Evolutionary conservation across 1,140 invertebrate genomes (phyloP).

Genomic region (Melanaphis sacchari): DNA sequence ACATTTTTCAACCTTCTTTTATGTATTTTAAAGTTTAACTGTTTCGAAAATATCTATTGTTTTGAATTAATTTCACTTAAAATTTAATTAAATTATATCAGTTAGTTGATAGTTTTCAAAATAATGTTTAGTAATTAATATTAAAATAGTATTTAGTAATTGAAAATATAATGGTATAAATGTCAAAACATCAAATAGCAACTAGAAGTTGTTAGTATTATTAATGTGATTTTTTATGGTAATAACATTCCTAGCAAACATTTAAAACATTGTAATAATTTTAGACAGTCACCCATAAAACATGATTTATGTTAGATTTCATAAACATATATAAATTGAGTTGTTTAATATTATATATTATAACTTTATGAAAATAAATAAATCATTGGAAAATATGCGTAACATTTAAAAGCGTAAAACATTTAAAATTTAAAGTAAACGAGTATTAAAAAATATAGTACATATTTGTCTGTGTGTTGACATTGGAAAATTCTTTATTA

Average conservation of each 20-base stretch:
- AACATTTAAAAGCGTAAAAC: neutral
- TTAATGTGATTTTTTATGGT: neutral
- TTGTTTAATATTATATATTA: slow-evolving; percentile 10
- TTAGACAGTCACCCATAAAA: neutral
- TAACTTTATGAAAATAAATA: neutral
- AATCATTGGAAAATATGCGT: neutral
- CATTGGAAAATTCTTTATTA: neutral
- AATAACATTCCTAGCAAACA: neutral
- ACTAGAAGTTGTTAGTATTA: neutral
- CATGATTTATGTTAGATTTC: slow-evolving; percentile 15
- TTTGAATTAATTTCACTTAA: neutral
- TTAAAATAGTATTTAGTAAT: neutral
- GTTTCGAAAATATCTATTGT: neutral
- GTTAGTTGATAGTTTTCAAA: neutral
- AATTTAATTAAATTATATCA: neutral
- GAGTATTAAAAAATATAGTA: neutral
- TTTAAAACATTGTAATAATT: slow-evolving; percentile 21
- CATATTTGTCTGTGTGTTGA: neutral
- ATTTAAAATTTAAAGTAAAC: neutral
- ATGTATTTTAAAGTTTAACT: neutral
- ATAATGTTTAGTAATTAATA: neutral
- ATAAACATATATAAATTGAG: slow-evolving; percentile 20
- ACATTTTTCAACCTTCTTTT: neutral
- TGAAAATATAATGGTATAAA: neutral
- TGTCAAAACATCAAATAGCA: neutral